Evolutionary conservation across 2,797 vertebrate genomes (phyloP).

Genomic region (Gambelia wislizenii): DNA sequence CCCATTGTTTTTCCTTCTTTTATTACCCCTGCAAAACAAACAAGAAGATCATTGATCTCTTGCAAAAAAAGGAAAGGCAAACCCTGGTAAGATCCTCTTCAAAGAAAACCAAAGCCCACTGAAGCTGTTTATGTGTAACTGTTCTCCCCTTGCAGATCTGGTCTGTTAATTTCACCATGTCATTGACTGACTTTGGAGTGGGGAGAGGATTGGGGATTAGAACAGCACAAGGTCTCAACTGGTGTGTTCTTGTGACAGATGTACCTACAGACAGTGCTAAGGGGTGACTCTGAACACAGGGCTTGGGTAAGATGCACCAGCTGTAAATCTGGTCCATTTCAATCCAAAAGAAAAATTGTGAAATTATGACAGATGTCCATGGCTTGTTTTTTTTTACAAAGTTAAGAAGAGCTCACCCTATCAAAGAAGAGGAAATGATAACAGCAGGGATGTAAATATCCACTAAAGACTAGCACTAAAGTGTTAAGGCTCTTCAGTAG

Average conservation of each 20-base stretch:
- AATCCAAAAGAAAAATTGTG: background rate
- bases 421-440: background rate
- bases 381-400: background rate
- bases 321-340: background rate
- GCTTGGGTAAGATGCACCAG: background rate
- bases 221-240: background rate
- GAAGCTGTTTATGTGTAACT: background rate
- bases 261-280: background rate
- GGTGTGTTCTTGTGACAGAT: background rate
- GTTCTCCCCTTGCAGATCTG: background rate
- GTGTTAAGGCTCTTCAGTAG: background rate
- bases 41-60: background rate
- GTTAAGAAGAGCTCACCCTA: background rate
- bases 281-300: background rate
- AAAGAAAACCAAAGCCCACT: background rate
- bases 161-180: background rate
- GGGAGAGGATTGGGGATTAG: background rate
- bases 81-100: background rate
- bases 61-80: background rate
- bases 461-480: background rate
- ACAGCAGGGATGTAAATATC: background rate
- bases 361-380: background rate
- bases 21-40: conserved; percentile 4
- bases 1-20: background rate
- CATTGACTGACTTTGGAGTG: background rate